These are phyloP conservation scores for Paedocypris micromegethes DNA, from an alignment of 2,797 vertebrate genomes.

Conservation along the genomic window DNA sequence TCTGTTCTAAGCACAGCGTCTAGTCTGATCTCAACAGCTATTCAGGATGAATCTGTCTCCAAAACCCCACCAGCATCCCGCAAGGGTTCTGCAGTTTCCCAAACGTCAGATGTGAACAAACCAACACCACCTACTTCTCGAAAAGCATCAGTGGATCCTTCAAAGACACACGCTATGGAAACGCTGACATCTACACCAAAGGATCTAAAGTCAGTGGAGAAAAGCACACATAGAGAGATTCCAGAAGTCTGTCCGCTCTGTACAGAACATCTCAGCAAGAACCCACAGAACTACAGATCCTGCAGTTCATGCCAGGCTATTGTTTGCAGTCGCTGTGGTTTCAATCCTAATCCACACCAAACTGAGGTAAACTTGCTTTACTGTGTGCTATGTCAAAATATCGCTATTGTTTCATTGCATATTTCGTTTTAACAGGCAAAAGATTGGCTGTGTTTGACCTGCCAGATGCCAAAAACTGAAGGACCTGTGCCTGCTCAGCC, in stretches of 20 bases:
- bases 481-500: constrained; percentile 52
- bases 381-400: too few relatives aligned
- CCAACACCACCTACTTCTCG: constrained; percentile 62
- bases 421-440: constrained; percentile 57
- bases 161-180: constrained; percentile 21
- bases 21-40: constrained; percentile 82
- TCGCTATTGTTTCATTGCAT: background rate
- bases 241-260: constrained; percentile 70
- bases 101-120: constrained; percentile 57
- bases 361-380: constrained; percentile 64
- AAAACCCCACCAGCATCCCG: constrained; percentile 60
- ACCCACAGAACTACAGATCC: constrained; percentile 71
- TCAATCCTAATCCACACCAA: constrained; percentile 76
- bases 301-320: constrained; percentile 77
- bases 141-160: constrained; percentile 54
- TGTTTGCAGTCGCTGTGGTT: constrained; percentile 82
- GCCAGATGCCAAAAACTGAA: constrained; percentile 88
- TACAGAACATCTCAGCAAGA: constrained; percentile 70
- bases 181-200: background rate
- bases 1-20: constrained; percentile 92
- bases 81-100: constrained; percentile 63
- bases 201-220: constrained; percentile 39
- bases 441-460: constrained; percentile 96
- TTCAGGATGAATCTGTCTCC: constrained; percentile 66
- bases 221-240: constrained; percentile 36